Evolutionary conservation across 2,888 invertebrate species (phyloP), one percentile per base, ranked within the genome.

Genomic region (Rambutsinella grinnellia): DNA sequence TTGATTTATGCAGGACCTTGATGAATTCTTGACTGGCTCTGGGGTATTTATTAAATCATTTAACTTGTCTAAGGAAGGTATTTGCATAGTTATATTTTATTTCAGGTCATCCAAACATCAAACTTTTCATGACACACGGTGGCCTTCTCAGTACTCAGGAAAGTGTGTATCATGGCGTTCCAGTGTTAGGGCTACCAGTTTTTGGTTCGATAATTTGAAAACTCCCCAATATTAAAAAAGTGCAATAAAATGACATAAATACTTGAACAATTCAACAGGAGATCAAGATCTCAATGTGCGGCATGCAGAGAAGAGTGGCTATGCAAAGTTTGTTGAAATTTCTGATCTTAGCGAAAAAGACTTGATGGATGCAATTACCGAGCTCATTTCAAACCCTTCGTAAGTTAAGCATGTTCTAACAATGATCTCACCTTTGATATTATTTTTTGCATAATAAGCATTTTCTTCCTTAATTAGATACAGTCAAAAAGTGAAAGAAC

Each of bases 1-100:
- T 36, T 36, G 17, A 24, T 15, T 51, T 47, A 17, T 68, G 19
- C 28, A 81, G 77, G 79, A 79, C 63, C 85, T 94, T 5, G 88
- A 90, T 78, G 87, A 88, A 72, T 93, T 92, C 85, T 86, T 94
- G 21, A 90, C 90, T 81, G 89, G 89, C 60, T 90, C 93, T 21
- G 66, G 60, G 0, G 85, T n/a, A n/a, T n/a, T n/a, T n/a, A n/a
- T n/a, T n/a, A n/a, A n/a, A n/a, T n/a, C n/a, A 36, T 36, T 36
- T 36, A 13, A 13, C 36, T 5, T 36, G 13, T 36, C 36, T 36
- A 8, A 36, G 5, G 36, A 5, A 36, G 36, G 5, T 13, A 13
- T 36, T 36, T 5, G 36, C 13, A 36, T 36, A 36, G n/a, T n/a
- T n/a, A n/a, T n/a, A n/a, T n/a, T n/a, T 46, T 24, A 1, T 46